Base-by-base conservation (phyloP, 1,140 invertebrate genomes). In the Aphaenogaster floridana region DNA sequence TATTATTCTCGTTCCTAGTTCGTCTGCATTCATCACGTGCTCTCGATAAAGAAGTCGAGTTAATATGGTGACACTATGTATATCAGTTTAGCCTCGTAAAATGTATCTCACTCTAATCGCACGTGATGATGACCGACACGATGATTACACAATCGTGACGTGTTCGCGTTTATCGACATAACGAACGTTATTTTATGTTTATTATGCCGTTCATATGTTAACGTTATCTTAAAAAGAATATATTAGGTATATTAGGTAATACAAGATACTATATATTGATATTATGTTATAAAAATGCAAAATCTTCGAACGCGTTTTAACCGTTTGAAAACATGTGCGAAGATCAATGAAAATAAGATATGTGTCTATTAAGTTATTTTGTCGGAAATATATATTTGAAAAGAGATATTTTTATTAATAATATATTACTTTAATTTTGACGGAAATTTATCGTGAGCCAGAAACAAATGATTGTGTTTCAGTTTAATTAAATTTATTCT, bases 71-170 rank as follows among this genome's bases (percentile, higher is more conserved):
- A 36, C 15, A 61, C 54, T 59, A 28, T 76, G 4, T 59, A 39
- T 5, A 80, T 11, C 42, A 48, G 13, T 68, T 64, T 66, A 36
- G 28, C 61, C 9, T 45, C 77, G n/a, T 7, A 39, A 36, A 80
- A 42, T 69, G 4, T 50, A n/a, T 80, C 68, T 68, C 5, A 66
- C 34, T 68, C 2, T 69, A 52, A 80, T 54, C 3, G 34, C 17
- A 36, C 11, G n/a, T 36, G 59, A 66, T 39, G 39, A 59, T 34
- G 42, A 63, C 7, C 7, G 28, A 21, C 9, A 15, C 21, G 34
- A 36, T 21, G 45, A 52, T 80, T 80, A 50, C 8, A 9, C 54
- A 80, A 80, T 69, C 36, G 6, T 64, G 45, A 79, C 7, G 2
- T 79, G n/a, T 11, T 21, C 34, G 0, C 61, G 15, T 80, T 68